phyloP scores from a whole-genome alignment of 1,140 invertebrate genomes.

The Melipona quadrifasciata region DNA sequence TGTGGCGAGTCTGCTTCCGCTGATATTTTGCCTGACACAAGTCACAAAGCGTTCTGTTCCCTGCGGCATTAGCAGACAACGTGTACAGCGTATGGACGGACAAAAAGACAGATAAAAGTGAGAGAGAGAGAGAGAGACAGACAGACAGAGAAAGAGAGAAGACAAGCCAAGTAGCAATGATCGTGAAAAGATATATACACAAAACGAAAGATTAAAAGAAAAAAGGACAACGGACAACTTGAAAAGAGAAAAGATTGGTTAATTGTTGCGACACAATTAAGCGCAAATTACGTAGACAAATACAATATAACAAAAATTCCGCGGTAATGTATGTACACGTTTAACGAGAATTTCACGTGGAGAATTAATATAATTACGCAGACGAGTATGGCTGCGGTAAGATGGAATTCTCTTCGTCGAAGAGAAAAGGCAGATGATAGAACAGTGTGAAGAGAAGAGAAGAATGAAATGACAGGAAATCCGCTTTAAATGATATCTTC shows the following conservation, averaged over 20 bases:
- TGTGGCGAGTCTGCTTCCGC: slow-evolving; percentile 85
- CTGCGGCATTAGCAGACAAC: slow-evolving; percentile 82
- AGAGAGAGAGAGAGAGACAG: not conserved
- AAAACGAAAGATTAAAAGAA: not conserved
- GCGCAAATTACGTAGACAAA: slow-evolving; percentile 23
- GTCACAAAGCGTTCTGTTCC: slow-evolving; percentile 93
- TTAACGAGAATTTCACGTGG: not conserved
- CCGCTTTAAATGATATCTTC: not conserved
- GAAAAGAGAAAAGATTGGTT: slow-evolving; percentile 3
- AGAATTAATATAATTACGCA: slow-evolving; percentile 47
- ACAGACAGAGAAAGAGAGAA: not conserved
- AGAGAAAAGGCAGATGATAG: too few species aligned
- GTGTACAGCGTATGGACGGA: slow-evolving; percentile 64
- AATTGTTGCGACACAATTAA: slow-evolving; percentile 50
- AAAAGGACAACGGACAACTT: slow-evolving; percentile 24
- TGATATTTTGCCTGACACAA: slow-evolving; percentile 88
- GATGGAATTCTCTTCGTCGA: slow-evolving; percentile 16
- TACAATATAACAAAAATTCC: not conserved
- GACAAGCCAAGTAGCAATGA: slow-evolving; percentile 36
- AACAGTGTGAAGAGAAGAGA: not conserved
- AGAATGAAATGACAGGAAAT: not conserved
- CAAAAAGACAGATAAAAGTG: slow-evolving; percentile 25
- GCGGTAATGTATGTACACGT: not conserved
- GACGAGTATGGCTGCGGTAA: slow-evolving; percentile 36
- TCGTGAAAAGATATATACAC: slow-evolving; percentile 1